Conservation (phyloP, 2,888 invertebrate species). For the Standfussiana lucernea region DNA sequence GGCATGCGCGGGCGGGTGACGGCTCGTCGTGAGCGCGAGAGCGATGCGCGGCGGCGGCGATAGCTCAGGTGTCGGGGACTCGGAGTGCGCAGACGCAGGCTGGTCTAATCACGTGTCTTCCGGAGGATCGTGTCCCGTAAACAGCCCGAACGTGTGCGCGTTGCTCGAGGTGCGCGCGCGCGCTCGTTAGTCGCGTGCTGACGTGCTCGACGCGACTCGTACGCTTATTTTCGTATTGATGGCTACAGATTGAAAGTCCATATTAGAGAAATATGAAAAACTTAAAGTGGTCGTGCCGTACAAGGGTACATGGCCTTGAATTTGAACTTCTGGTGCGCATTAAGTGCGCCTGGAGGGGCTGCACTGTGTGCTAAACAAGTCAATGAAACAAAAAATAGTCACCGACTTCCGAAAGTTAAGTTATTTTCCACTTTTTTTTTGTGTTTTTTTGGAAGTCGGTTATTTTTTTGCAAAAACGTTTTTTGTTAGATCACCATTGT, state of each 20-base stretch:
- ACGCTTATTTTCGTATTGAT: neutral
- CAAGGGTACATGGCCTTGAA: neutral
- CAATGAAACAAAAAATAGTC: too few relatives aligned
- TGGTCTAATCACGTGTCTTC: conserved; percentile 38
- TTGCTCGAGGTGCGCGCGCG: neutral
- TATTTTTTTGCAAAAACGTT: too few relatives aligned
- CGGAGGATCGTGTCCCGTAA: conserved; percentile 16
- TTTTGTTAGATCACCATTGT: too few relatives aligned
- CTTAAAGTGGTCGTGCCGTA: neutral
- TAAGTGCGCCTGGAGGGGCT: too few relatives aligned
- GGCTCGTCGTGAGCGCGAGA: conserved; percentile 33
- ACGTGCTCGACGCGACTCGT: neutral
- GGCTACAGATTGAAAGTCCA: neutral
- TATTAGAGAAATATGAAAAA: conserved; percentile 1
- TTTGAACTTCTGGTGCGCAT: neutral
- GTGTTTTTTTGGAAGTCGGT: too few relatives aligned
- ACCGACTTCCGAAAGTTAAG: too few relatives aligned
- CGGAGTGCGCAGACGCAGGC: conserved; percentile 10
- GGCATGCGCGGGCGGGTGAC: conserved; percentile 12
- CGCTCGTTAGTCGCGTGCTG: conserved; percentile 25
- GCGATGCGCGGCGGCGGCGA: conserved; percentile 6
- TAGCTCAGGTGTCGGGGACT: conserved; percentile 13
- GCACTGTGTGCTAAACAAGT: too few relatives aligned
- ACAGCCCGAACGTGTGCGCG: neutral
- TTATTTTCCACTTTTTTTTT: too few relatives aligned